Evolutionary conservation across 2,113 vertebrate species (phyloP).

Genomic region (Oreotrochilus melanogaster): DNA sequence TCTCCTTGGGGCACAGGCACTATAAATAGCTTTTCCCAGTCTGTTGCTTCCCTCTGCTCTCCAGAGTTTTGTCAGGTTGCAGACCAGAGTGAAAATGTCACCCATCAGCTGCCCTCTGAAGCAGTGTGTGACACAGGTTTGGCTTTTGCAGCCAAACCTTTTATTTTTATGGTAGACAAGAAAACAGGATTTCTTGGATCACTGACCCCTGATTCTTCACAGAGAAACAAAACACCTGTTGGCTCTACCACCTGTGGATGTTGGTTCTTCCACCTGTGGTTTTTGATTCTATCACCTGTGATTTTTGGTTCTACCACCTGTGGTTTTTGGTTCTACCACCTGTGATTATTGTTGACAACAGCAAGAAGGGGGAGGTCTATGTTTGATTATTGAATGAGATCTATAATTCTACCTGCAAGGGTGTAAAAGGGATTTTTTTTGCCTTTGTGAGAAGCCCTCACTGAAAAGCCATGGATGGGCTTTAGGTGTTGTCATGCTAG

Average conservation of each 20-base stretch:
- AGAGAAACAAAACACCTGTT: neutral
- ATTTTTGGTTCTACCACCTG: too few relatives aligned
- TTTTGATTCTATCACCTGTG: too few relatives aligned
- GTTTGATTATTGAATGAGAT: neutral
- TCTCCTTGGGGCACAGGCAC: constrained; percentile 13
- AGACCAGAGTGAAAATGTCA: neutral
- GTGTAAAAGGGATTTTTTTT: neutral
- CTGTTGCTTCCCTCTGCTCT: constrained; percentile 36
- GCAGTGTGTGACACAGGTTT: neutral
- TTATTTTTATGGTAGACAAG: neutral
- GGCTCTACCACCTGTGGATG: neutral
- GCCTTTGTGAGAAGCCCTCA: neutral
- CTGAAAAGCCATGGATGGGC: neutral
- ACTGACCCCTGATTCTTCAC: neutral
- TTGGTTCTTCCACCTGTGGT: too few relatives aligned
- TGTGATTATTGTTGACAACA: neutral
- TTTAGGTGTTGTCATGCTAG: neutral
- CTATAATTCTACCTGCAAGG: neutral
- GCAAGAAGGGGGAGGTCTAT: neutral
- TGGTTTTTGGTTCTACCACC: neutral
- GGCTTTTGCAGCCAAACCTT: neutral
- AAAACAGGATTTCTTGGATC: neutral
- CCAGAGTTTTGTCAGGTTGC: neutral
- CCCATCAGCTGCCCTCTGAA: neutral
- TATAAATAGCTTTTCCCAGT: constrained; percentile 61